phyloP scores from a whole-genome alignment of 1,140 invertebrate genomes.

The Archivesica marissinica region DNA sequence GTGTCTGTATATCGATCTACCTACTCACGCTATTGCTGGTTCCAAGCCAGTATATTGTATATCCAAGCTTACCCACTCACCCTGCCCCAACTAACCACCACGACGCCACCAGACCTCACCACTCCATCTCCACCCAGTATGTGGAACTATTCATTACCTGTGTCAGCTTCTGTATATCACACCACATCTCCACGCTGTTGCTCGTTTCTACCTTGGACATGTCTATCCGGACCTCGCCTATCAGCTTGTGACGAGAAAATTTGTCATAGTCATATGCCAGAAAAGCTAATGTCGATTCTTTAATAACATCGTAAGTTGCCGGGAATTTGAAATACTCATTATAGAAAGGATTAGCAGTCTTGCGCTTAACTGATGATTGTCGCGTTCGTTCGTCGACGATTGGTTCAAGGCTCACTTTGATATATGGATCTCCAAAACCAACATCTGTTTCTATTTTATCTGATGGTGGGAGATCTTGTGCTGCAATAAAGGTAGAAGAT shows the following conservation, averaged over 20 bases:
- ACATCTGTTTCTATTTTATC: constrained; percentile 85
- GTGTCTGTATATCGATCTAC: too few relatives aligned
- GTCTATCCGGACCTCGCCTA: constrained; percentile 92
- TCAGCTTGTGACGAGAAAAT: constrained; percentile 94
- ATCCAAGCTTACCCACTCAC: too few relatives aligned
- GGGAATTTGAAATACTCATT: constrained; percentile 87
- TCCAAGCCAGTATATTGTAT: too few relatives aligned
- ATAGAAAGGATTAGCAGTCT: constrained; percentile 87
- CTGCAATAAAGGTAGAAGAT: constrained; percentile 82
- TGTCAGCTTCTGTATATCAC: constrained; percentile 87
- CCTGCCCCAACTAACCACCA: too few relatives aligned
- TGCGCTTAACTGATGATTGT: constrained; percentile 88
- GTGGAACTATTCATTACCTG: constrained; percentile 73
- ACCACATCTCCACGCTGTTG: constrained; percentile 91
- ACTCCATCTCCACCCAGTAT: too few relatives aligned
- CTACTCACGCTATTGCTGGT: too few relatives aligned
- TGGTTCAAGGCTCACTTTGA: constrained; percentile 90
- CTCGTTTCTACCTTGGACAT: constrained; percentile 84
- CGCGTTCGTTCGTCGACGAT: constrained; percentile 93
- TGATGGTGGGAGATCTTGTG: constrained; percentile 92
- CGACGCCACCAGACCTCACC: too few relatives aligned
- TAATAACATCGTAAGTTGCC: constrained; percentile 89
- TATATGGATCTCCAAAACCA: constrained; percentile 94
- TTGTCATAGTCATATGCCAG: constrained; percentile 95
- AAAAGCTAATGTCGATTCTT: constrained; percentile 90